These are phyloP conservation scores for Drosophila helvetica DNA, from an alignment of 2,888 invertebrate species.

Conservation along the genomic window DNA sequence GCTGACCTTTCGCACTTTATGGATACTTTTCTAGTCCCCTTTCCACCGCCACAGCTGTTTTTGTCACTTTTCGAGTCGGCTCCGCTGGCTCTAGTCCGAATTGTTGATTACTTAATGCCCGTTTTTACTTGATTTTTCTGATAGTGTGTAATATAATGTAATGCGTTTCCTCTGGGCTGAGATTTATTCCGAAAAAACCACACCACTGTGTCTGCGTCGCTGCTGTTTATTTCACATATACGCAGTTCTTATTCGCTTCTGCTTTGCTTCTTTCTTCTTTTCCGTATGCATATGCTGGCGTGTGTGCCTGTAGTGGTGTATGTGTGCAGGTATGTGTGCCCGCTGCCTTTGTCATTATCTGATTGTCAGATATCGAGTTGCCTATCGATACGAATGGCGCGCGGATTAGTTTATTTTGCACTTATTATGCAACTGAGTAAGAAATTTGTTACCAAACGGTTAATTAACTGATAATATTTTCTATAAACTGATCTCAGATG, in stretches of 20 bases:
- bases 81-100: constrained; percentile 4
- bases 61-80: constrained; percentile 14
- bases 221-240: constrained; percentile 68
- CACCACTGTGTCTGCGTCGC: constrained; percentile 55
- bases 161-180: constrained; percentile 41
- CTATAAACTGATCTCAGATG: not conserved
- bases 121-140: constrained; percentile 16
- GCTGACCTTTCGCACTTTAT: constrained; percentile 83
- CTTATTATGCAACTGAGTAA: not conserved
- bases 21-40: constrained; percentile 69
- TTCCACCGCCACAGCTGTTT: constrained; percentile 64
- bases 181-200: constrained; percentile 59
- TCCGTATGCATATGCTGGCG: constrained; percentile 33
- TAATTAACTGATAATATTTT: too few relatives aligned
- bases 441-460: not conserved
- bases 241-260: constrained; percentile 67
- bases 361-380: not conserved
- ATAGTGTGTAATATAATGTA: constrained; percentile 46
- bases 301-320: constrained; percentile 29
- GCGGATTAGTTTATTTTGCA: not conserved
- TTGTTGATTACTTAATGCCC: not conserved
- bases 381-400: not conserved
- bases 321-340: constrained; percentile 13
- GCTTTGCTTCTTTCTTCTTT: constrained; percentile 35
- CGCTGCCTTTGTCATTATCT: constrained; percentile 9